Percentiles rank a stretch among this genome's conserved stretches.
phyloP scores from a whole-genome alignment of 2,113 vertebrate genomes.

The Megaceryle torquata region DNA sequence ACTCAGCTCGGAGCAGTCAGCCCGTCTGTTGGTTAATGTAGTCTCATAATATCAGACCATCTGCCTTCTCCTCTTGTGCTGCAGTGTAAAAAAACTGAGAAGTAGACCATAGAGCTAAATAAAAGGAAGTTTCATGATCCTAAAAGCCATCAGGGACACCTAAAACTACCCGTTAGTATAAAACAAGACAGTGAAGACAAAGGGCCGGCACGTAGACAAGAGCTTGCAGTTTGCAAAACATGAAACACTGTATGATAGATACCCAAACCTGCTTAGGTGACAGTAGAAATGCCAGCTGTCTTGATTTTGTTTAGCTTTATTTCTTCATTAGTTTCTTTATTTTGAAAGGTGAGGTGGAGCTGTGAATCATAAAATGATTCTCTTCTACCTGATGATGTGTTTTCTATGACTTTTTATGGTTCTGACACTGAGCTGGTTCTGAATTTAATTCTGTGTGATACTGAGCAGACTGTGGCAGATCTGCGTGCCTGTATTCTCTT shows the following conservation, averaged over 20 bases:
- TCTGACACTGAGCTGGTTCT: neutral
- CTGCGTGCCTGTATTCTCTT: neutral
- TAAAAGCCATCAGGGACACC: neutral
- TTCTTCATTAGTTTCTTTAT: neutral
- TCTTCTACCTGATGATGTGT: neutral
- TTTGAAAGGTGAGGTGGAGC: neutral
- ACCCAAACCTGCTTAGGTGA: neutral
- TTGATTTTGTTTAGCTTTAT: neutral
- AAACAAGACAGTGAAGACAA: neutral
- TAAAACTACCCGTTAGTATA: neutral
- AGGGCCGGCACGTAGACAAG: neutral
- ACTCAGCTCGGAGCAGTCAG: slow-evolving; percentile 24
- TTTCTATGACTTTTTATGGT: neutral
- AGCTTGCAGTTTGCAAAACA: rapidly evolving
- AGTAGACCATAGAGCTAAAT: neutral
- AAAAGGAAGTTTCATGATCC: neutral
- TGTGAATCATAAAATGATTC: neutral
- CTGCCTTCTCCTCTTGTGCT: slow-evolving; percentile 26
- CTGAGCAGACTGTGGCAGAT: neutral
- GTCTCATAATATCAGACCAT: slow-evolving; percentile 10
- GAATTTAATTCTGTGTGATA: neutral
- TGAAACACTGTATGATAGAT: neutral
- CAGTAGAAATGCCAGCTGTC: neutral
- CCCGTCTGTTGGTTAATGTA: slow-evolving; percentile 16
- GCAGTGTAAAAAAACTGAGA: neutral